These are phyloP conservation scores for Xenops minutus DNA, from an alignment of 2,797 vertebrate species.

Conservation along the genomic window DNA sequence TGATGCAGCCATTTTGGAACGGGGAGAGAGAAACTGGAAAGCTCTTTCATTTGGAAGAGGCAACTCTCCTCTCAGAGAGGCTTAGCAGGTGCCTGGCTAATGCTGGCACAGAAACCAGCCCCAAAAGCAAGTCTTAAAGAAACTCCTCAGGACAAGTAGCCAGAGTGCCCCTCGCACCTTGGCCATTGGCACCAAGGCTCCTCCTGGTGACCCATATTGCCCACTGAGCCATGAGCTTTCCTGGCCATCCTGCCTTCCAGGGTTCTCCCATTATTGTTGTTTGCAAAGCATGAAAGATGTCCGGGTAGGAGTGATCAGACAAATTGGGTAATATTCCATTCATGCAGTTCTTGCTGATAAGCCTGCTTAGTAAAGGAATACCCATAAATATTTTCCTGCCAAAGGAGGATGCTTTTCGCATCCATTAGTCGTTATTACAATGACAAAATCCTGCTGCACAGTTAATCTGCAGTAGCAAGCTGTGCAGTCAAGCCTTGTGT, in stretches of 20 bases:
- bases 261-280: neutral
- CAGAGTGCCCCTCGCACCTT: neutral
- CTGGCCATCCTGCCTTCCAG: neutral
- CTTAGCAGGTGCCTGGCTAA: neutral
- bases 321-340: constrained; percentile 16
- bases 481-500: neutral
- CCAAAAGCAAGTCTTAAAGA: neutral
- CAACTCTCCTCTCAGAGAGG: neutral
- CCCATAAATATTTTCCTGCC: neutral
- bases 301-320: neutral
- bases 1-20: neutral
- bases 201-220: neutral
- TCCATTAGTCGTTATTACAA: neutral
- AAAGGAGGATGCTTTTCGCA: neutral
- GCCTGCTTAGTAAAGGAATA: neutral
- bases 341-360: constrained; percentile 3
- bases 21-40: neutral
- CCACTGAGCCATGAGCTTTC: neutral
- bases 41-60: neutral
- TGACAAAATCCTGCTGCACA: neutral
- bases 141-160: neutral
- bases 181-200: neutral
- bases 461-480: neutral
- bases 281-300: neutral
- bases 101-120: neutral